Conservation (phyloP, 2,888 invertebrate species). For the Drosophila prostipennis region DNA sequence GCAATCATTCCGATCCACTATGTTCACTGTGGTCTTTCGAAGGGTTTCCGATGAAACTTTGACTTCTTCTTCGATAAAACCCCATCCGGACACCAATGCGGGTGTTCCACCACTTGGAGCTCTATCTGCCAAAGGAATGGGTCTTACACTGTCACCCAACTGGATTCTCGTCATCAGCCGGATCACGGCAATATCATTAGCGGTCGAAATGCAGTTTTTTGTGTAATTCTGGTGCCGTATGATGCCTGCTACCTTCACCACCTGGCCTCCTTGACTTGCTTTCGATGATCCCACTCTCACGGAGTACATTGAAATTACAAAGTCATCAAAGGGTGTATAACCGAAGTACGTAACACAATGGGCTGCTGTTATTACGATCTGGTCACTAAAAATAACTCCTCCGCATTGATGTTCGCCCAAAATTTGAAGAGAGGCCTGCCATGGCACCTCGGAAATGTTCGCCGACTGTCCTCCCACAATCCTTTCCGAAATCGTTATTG, state of each 20-base stretch:
- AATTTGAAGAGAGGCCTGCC: slow-evolving; percentile 34
- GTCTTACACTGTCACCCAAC: not conserved
- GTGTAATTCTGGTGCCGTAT: not conserved
- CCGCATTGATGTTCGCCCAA: not conserved
- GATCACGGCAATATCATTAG: not conserved
- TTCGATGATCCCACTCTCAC: slow-evolving; percentile 2
- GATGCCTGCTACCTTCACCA: not conserved
- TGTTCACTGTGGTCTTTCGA: not conserved
- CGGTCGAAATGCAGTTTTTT: too few species aligned
- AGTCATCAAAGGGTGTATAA: too few species aligned
- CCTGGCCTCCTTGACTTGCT: not conserved
- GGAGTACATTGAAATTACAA: not conserved
- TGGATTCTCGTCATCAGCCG: not conserved
- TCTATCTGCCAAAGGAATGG: not conserved
- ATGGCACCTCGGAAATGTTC: not conserved
- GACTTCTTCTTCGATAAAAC: too few species aligned
- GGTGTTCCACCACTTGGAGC: not conserved
- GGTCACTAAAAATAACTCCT: not conserved
- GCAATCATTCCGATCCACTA: slow-evolving; percentile 1
- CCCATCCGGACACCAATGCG: slow-evolving; percentile 1
- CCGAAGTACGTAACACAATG: not conserved
- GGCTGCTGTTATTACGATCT: not conserved
- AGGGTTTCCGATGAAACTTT: too few species aligned
- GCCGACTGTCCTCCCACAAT: slow-evolving; percentile 4
- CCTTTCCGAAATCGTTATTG: not conserved